These are phyloP conservation scores for Coelopa pilipes DNA, from an alignment of 2,888 invertebrate genomes.

Conservation along the genomic window DNA sequence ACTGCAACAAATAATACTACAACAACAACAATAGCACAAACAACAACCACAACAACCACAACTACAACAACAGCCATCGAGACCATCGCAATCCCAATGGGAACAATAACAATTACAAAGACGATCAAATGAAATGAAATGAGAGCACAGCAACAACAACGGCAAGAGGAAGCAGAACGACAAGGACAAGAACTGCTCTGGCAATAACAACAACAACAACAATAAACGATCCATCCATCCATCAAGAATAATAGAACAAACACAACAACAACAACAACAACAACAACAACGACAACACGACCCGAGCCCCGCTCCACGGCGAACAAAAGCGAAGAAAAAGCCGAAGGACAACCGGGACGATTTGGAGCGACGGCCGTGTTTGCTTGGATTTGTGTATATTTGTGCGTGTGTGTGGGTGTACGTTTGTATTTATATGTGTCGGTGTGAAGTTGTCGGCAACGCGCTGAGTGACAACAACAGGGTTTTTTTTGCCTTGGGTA, in stretches of 20 bases:
- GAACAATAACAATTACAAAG: constrained; percentile 8
- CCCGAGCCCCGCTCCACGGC: too few species aligned
- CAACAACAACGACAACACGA: too few species aligned
- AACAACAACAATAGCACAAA: constrained; percentile 1
- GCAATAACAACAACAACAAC: too few species aligned
- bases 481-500: background rate
- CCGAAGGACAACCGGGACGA: constrained; percentile 30
- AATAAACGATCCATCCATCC: too few species aligned
- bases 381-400: background rate
- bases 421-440: constrained; percentile 1
- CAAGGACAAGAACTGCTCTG: background rate
- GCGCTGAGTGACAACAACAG: background rate
- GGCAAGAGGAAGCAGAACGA: constrained; percentile 31
- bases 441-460: background rate
- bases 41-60: background rate
- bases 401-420: background rate
- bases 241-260: too few species aligned
- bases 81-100: background rate
- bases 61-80: background rate
- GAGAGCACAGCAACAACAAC: background rate
- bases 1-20: too few species aligned
- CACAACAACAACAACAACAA: too few species aligned
- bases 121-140: background rate
- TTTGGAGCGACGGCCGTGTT: constrained; percentile 25
- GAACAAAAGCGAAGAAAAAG: background rate